These are phyloP conservation scores for Channa maculata DNA, from an alignment of 2,113 vertebrate genomes.

Conservation along the genomic window DNA sequence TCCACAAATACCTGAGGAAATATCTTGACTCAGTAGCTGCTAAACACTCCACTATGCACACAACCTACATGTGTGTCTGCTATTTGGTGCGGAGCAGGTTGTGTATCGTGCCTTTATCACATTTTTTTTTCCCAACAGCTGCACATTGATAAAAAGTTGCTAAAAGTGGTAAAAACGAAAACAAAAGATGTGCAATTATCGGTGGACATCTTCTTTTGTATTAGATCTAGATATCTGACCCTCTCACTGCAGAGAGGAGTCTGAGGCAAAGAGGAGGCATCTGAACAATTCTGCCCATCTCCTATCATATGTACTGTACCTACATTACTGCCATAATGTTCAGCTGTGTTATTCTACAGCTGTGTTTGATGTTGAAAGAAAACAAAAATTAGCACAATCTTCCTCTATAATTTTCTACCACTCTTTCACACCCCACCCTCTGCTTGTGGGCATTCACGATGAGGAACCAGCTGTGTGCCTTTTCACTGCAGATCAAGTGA, in stretches of 20 bases:
- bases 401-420: conserved; percentile 41
- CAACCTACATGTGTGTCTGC: not conserved
- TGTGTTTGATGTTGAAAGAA: conserved; percentile 31
- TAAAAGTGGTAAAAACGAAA: no score
- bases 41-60: not conserved
- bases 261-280: not conserved
- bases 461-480: conserved; percentile 60
- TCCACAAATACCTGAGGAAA: no score
- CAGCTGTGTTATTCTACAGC: conserved; percentile 19
- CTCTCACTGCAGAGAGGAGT: not conserved
- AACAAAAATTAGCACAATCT: conserved; percentile 53
- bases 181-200: no score
- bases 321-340: conserved; percentile 1
- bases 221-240: no score
- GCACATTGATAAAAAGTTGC: no score
- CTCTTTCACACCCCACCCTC: conserved; percentile 33
- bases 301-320: not conserved
- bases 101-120: no score
- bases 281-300: not conserved
- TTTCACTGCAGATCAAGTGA: conserved; percentile 60
- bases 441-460: conserved; percentile 45
- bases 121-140: no score
- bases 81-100: not conserved
- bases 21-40: not conserved
- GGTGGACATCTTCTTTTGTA: no score